These are phyloP conservation scores for Crypturellus undulatus DNA, from an alignment of 2,113 vertebrate species.

Conservation along the genomic window DNA sequence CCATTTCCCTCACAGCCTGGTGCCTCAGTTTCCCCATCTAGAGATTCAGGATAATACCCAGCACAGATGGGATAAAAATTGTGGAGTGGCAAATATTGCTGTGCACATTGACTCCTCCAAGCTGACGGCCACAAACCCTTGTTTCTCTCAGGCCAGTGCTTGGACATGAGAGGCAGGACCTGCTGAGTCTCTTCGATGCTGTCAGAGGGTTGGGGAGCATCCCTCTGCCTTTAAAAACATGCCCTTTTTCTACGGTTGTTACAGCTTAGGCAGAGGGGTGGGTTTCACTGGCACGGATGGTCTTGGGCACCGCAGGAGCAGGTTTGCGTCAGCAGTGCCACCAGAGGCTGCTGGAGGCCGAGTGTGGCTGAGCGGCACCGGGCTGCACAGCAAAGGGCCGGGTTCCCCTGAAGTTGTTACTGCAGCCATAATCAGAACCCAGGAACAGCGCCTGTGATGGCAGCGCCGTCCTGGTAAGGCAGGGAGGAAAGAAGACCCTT, in stretches of 20 bases:
- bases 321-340: neutral
- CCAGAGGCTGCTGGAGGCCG: neutral
- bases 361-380: neutral
- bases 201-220: neutral
- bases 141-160: neutral
- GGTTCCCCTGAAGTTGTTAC: neutral
- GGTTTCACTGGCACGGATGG: neutral
- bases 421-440: too few relatives aligned
- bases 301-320: neutral
- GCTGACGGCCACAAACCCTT: fast-evolving
- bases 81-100: fast-evolving
- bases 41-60: neutral
- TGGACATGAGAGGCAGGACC: neutral
- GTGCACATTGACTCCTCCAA: neutral
- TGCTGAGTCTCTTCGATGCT: fast-evolving
- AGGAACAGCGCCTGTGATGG: neutral
- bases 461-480: neutral
- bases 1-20: neutral
- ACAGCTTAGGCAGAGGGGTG: neutral
- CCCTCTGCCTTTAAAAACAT: neutral
- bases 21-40: neutral
- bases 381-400: too few relatives aligned
- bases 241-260: neutral
- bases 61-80: fast-evolving
- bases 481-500: neutral